Percentiles rank a stretch among this genome's conserved stretches.
phyloP scores from a whole-genome alignment of 2,797 vertebrate genomes.

The Clarias fuscus region DNA sequence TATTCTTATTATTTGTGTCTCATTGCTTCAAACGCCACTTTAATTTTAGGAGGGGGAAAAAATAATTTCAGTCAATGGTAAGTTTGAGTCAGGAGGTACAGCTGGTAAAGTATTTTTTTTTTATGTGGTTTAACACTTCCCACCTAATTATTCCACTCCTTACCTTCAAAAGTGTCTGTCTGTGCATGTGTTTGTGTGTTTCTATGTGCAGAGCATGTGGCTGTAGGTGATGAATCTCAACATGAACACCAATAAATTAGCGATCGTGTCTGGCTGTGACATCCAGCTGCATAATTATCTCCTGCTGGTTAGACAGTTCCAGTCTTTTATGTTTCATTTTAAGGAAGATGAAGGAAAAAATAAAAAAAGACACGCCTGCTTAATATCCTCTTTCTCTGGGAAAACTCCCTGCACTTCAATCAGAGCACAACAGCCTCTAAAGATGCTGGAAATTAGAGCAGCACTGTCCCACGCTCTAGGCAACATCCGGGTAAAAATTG shows the following conservation, averaged over 20 bases:
- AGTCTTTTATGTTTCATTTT: background rate
- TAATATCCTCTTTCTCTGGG: background rate
- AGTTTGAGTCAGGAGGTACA: background rate
- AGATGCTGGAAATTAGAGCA: background rate
- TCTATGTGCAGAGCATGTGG: background rate
- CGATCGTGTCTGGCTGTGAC: background rate
- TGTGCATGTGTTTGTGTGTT: background rate
- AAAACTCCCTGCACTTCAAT: background rate
- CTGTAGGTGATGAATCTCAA: background rate
- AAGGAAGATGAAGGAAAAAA: background rate
- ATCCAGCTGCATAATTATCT: background rate
- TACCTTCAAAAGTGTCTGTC: background rate
- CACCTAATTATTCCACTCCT: no score
- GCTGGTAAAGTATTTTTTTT: background rate
- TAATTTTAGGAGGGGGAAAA: background rate
- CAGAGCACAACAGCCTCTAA: background rate
- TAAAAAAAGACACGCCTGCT: background rate
- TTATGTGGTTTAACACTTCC: background rate
- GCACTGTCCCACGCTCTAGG: background rate
- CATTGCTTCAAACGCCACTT: no score
- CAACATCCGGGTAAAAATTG: background rate
- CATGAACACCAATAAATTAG: background rate
- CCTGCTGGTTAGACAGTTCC: background rate
- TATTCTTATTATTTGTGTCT: background rate
- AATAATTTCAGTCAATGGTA: background rate